Percentiles rank a stretch among this genome's conserved stretches.
phyloP scores from a whole-genome alignment of 1,140 invertebrate species.

The Heterodera carotae region DNA sequence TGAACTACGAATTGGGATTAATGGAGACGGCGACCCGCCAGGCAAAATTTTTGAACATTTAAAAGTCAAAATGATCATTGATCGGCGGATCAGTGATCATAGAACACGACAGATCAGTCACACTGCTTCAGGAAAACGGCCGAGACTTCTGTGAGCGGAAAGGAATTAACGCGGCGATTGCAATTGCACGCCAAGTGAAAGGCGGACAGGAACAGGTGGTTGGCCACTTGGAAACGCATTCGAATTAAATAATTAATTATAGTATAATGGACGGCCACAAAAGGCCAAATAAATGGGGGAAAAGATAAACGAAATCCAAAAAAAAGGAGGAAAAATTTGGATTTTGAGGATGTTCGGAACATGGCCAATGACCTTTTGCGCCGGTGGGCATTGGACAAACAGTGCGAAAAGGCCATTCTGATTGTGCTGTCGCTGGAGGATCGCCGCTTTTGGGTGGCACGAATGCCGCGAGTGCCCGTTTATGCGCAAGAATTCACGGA shows the following conservation, averaged over 20 bases:
- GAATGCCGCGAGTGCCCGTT: constrained; percentile 58
- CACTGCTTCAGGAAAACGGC: constrained; percentile 49
- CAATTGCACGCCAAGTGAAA: constrained; percentile 55
- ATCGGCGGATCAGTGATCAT: neutral
- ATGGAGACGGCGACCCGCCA: constrained; percentile 56
- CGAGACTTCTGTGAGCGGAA: constrained; percentile 61
- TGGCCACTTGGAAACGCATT: too few relatives aligned
- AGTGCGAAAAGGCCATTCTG: constrained; percentile 58
- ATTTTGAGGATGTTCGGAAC: constrained; percentile 49
- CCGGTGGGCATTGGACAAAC: constrained; percentile 56
- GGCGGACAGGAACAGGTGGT: constrained; percentile 54
- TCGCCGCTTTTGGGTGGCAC: constrained; percentile 61
- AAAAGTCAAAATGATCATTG: neutral
- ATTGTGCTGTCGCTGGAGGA: constrained; percentile 59
- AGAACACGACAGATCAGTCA: neutral
- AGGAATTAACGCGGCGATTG: constrained; percentile 58
- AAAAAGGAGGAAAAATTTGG: too few relatives aligned
- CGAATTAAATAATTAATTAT: too few relatives aligned
- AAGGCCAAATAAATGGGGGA: too few relatives aligned
- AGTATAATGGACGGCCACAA: too few relatives aligned
- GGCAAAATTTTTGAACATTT: constrained; percentile 37
- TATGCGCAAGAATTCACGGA: constrained; percentile 61
- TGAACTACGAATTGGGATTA: constrained; percentile 60
- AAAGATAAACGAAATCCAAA: too few relatives aligned
- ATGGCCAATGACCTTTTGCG: constrained; percentile 62